Base-by-base conservation (phyloP, 2,888 invertebrate species). In the Diarsia mendica region DNA sequence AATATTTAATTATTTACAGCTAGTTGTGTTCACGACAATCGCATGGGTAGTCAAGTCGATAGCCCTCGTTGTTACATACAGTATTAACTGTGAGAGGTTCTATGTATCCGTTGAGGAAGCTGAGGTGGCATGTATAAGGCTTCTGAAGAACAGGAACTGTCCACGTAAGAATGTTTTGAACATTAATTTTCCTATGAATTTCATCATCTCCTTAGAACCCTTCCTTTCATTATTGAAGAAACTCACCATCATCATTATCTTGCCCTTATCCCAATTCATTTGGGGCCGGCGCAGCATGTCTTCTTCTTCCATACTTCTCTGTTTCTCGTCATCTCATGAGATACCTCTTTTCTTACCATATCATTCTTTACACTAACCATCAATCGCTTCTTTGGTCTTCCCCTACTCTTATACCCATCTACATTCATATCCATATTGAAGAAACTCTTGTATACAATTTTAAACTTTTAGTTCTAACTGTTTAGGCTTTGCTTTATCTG, bases 61-160 rank as follows among this genome's bases (percentile, higher is more conserved):
- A 28, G 15, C 33, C 6, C 11, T 75, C 11, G 20, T 55, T 4
- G 20, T 70, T 15, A 13, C 44, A 20, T 23, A 70, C 5, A 70
- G 71, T 15, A 1, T 60, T 46, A 23, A 46, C 20, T 71, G 79
- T 46, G 75, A 75, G 44, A 71, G 28, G 23, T 75, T 79, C 15
- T 75, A 79, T 33, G 46, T 60, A 33, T 33, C 79, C 20, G 20
- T 75, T 46, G 72, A 75, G 23, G 79, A 79, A 60, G 79, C 75
- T 51, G n/a, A 60, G 20, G 9, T 10, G 1, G 79, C 46, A 2
- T 75, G 75, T 71, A 15, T 75, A 23, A 44, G 60, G 33, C 58
- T 70, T 9, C 23, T 75, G 33, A 71, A 20, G 20, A 60, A 71
- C 15, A 9, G 33, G 6, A 79, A 60, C 15, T 75, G 58, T 33